Conservation (phyloP, 2,113 vertebrate genomes). For the Accipiter cooperii region DNA sequence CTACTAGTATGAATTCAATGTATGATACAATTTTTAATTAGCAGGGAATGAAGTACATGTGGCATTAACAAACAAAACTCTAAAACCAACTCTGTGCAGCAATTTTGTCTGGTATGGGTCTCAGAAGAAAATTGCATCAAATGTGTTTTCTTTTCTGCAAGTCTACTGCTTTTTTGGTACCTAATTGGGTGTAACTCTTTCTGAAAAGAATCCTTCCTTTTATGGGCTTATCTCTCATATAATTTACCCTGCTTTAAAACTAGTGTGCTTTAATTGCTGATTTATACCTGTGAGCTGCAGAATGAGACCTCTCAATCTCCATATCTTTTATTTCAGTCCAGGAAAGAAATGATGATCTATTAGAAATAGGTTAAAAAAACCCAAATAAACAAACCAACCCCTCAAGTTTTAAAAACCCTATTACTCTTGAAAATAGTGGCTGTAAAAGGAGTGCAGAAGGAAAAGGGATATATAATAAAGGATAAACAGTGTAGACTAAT, state of each 20-base stretch:
- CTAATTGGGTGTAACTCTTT: background rate
- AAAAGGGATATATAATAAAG: background rate
- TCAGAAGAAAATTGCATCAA: background rate
- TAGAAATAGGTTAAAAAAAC: background rate
- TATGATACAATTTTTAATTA: background rate
- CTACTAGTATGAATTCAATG: conserved; percentile 12
- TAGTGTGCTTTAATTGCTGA: background rate
- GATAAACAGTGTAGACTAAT: background rate
- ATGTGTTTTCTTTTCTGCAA: background rate
- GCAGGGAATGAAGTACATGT: background rate
- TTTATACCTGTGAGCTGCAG: background rate
- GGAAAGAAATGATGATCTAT: background rate
- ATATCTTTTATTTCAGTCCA: background rate
- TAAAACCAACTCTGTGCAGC: background rate
- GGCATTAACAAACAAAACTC: background rate
- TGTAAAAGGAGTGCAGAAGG: background rate
- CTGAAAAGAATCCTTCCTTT: background rate
- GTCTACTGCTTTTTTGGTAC: background rate
- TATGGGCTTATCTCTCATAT: background rate
- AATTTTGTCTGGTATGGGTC: background rate
- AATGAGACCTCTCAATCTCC: background rate
- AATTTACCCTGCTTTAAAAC: background rate
- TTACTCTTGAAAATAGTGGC: background rate
- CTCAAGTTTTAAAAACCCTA: background rate
- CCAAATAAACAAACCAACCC: background rate